A percentile compares a stretch with the other conserved stretches of the same genome.
Evolutionary conservation across 2,888 invertebrate species (phyloP).

Genomic region (Lochmaea capreae): DNA sequence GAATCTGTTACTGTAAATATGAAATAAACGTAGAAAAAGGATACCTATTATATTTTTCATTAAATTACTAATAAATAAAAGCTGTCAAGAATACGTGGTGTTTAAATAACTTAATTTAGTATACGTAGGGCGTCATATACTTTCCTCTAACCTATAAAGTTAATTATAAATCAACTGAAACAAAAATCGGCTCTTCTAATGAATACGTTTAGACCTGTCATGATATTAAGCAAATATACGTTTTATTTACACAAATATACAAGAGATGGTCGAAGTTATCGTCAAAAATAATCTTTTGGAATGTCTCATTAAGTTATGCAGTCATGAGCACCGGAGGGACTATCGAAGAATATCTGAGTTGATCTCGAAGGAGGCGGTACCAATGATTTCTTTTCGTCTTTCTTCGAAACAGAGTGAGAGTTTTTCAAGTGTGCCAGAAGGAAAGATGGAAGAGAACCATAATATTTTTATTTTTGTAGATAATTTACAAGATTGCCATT

Average conservation of each 20-base stretch:
- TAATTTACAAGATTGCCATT: background rate
- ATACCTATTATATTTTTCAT: background rate
- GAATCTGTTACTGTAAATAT: no score
- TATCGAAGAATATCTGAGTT: conserved; percentile 21
- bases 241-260: conserved; percentile 33
- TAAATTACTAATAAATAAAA: conserved; percentile 9
- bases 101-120: conserved; percentile 1
- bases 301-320: conserved; percentile 43
- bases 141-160: conserved; percentile 1
- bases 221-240: conserved; percentile 28
- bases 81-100: background rate
- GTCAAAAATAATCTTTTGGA: conserved; percentile 36
- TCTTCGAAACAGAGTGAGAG: conserved; percentile 1
- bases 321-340: conserved; percentile 43
- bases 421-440: conserved; percentile 13
- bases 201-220: conserved; percentile 6
- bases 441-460: background rate
- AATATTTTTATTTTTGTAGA: background rate
- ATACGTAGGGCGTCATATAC: background rate
- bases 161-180: conserved; percentile 4
- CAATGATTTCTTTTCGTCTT: conserved; percentile 7
- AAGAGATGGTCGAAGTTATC: conserved; percentile 27
- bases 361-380: conserved; percentile 19
- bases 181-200: conserved; percentile 2
- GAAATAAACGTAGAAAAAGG: no score